Evolutionary conservation across 2,797 vertebrate species (phyloP).

Genomic region (Botia almorhae): DNA sequence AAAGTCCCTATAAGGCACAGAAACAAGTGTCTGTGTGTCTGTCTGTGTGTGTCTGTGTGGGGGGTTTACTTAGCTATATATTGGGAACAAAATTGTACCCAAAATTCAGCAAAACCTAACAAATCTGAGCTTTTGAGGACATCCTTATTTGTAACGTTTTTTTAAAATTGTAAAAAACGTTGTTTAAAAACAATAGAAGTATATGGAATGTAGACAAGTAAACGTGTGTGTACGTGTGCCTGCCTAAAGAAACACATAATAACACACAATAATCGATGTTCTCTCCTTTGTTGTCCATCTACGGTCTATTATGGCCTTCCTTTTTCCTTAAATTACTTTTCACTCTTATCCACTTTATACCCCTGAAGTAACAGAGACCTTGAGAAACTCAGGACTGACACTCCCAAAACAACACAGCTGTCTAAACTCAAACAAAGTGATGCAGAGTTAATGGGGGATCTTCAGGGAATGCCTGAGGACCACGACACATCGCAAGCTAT

Average conservation of each 20-base stretch:
- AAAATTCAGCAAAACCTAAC: no score
- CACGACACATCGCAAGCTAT: neutral
- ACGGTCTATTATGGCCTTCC: neutral
- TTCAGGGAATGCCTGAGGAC: conserved; percentile 1
- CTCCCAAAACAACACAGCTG: conserved; percentile 39
- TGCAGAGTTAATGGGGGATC: conserved; percentile 6
- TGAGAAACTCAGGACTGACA: conserved; percentile 83
- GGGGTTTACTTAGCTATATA: no score
- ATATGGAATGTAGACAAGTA: no score
- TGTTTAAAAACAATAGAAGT: no score
- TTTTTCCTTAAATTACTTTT: neutral
- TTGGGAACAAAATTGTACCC: no score
- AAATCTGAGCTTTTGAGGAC: no score
- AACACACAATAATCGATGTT: neutral
- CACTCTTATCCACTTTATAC: conserved; percentile 47
- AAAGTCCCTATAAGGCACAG: no score
- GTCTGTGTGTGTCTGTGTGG: no score
- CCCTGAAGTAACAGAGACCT: conserved; percentile 84
- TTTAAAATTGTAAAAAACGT: no score
- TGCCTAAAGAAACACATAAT: neutral
- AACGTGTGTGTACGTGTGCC: no score
- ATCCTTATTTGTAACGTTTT: no score
- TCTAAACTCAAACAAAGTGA: conserved; percentile 20
- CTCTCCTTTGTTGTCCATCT: neutral
- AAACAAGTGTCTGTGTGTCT: no score